These are phyloP conservation scores for Limnephilus lunatus DNA, from an alignment of 2,888 invertebrate species.

Conservation along the genomic window DNA sequence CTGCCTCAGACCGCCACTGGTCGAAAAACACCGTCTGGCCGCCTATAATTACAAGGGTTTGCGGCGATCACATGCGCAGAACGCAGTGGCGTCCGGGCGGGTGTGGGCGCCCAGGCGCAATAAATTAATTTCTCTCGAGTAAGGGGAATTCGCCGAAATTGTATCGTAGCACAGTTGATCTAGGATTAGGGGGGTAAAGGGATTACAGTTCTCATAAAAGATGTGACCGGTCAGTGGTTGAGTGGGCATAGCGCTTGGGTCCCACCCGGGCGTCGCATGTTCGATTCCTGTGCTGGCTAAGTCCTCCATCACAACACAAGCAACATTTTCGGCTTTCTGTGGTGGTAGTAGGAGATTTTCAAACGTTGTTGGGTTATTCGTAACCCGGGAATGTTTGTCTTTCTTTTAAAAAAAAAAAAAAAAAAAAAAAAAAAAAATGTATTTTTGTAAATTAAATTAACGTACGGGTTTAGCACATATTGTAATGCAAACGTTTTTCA, in stretches of 20 bases:
- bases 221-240: no score
- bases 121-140: conserved; percentile 39
- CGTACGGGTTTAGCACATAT: background rate
- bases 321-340: no score
- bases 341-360: no score
- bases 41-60: conserved; percentile 61
- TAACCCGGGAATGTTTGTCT: no score
- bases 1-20: conserved; percentile 31
- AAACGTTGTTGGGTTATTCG: no score
- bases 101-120: conserved; percentile 5
- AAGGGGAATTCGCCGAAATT: conserved; percentile 10
- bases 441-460: background rate
- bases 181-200: conserved; percentile 1
- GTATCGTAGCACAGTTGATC: conserved; percentile 26
- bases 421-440: no score
- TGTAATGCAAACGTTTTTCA: background rate
- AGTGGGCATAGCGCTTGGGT: no score
- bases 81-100: conserved; percentile 10
- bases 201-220: background rate
- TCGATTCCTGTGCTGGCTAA: no score
- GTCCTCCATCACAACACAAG: no score
- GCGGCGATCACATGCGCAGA: conserved; percentile 43
- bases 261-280: no score
- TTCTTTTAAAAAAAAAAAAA: no score
- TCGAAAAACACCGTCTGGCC: conserved; percentile 56